Percentiles rank a stretch among this genome's conserved stretches.
phyloP scores from a whole-genome alignment of 2,113 vertebrate genomes.

The Phyllostomus discolor region DNA sequence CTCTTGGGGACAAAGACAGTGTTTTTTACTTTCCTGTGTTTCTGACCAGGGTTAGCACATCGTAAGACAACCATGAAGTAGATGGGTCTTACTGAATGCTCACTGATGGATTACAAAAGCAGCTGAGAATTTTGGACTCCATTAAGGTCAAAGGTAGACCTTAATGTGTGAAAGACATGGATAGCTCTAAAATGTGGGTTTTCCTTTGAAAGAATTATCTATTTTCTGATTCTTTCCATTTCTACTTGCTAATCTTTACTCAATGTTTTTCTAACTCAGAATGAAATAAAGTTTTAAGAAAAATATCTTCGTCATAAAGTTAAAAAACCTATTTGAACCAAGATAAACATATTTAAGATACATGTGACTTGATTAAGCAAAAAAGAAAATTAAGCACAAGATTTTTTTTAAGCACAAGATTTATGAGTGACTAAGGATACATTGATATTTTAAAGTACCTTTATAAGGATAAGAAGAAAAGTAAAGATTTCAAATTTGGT shows the following conservation, averaged over 20 bases:
- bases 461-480: neutral
- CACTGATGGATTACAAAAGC: neutral
- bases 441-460: neutral
- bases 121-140: neutral
- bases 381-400: neutral
- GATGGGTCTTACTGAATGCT: neutral
- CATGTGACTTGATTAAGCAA: neutral
- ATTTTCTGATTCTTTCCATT: neutral
- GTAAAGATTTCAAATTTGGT: neutral
- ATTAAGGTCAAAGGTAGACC: neutral
- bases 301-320: neutral
- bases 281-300: neutral
- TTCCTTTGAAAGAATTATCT: neutral
- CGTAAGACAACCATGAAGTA: neutral
- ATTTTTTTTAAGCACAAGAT: neutral
- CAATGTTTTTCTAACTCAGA: neutral
- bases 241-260: neutral
- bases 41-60: neutral
- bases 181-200: neutral
- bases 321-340: neutral
- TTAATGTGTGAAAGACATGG: neutral
- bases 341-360: conserved; percentile 4
- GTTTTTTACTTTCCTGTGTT: neutral
- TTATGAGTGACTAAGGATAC: neutral
- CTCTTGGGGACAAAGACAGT: neutral